Base-by-base conservation (phyloP, 2,113 vertebrate genomes). In the Chaetops frenatus region DNA sequence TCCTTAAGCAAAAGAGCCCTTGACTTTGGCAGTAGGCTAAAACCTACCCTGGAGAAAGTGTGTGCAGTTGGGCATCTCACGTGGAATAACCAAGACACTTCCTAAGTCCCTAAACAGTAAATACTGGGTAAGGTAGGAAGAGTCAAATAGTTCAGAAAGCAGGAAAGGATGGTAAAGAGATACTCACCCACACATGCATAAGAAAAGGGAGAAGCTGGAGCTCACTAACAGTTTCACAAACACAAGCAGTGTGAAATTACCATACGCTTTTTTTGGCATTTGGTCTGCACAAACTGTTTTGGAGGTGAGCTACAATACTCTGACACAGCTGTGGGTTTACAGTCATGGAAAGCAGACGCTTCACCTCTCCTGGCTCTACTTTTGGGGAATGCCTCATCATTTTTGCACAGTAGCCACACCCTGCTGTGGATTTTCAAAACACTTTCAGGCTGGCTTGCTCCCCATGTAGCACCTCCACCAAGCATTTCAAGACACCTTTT, bases 251-350 rank as follows among this genome's bases (percentile, higher is more conserved):
- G 19, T 65, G 50, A 47, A 65, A 61, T 25, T 10, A 72, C 0
- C 0, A 3, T 0, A 29, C 1, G 15, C 2, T 1, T 35, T 15
- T 23, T 60, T 3, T 1, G 3, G 11, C 24, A 22, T 53, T 35
- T 56, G 3, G 16, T 48, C 24, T 57, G 36, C 31, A 66, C 7
- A 48, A 74, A 57, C 11, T 44, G 10, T 36, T 86, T 24, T 44
- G 19, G 51, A 94, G 38, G 8, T 19, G 10, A 24, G 42, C 13
- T 48, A 47, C 45, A 47, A 47, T 47, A 12, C 29, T 48, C 16
- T 23, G 33, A 61, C 25, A 31, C 5, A 69, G 22, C 15, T 54
- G 18, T 10, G 54, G 35, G 12, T 17, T 80, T 44, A 44, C 3
- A 53, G 16, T 6, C 47, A 53, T 0, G 1, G 19, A 8, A 80